Evolutionary conservation across 2,888 invertebrate species (phyloP).

Genomic region (Phytoseiulus persimilis): DNA sequence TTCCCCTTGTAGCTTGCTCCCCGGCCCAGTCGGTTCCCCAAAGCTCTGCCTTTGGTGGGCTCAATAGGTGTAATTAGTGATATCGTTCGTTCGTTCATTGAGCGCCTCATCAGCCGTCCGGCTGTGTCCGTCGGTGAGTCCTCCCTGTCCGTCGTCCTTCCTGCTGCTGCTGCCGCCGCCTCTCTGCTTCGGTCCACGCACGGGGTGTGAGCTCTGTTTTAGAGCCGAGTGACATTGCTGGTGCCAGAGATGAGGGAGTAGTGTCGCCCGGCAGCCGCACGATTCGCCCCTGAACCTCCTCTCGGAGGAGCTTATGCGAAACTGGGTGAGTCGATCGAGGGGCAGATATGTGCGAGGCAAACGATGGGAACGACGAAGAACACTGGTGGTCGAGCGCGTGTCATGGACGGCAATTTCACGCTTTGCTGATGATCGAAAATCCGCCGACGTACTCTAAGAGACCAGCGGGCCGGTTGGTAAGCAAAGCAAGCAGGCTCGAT

Average conservation of each 20-base stretch:
- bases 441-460: neutral
- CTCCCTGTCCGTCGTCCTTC: neutral
- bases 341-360: neutral
- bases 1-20: neutral
- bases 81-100: slow-evolving; percentile 5
- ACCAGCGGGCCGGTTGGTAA: neutral
- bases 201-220: neutral
- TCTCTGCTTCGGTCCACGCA: neutral
- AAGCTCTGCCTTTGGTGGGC: neutral
- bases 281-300: neutral
- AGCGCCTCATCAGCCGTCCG: neutral
- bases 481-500: too few relatives aligned
- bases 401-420: slow-evolving; percentile 25
- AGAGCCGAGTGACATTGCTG: neutral
- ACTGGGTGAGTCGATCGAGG: neutral
- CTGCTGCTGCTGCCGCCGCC: neutral
- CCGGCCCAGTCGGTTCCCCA: neutral
- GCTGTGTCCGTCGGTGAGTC: neutral
- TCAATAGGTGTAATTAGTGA: slow-evolving; percentile 5
- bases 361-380: neutral
- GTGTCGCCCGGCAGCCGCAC: neutral
- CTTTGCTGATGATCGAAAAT: slow-evolving; percentile 39
- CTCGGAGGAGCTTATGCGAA: neutral
- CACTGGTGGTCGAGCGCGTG: neutral
- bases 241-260: neutral